phyloP scores from a whole-genome alignment of 2,888 invertebrate species.

The Dilophus febrilis region DNA sequence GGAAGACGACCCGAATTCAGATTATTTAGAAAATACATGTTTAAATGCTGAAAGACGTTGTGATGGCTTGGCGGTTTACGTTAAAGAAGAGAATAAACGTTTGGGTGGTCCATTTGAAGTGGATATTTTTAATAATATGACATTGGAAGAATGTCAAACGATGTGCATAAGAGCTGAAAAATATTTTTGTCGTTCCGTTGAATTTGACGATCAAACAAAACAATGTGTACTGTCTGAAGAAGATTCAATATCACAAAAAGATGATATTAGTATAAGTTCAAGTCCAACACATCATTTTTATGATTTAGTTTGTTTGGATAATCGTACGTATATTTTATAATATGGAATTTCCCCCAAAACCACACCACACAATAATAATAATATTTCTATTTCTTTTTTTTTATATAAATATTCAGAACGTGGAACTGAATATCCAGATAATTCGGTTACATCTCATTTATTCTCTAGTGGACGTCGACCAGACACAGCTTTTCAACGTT shows the following conservation, averaged over 20 bases:
- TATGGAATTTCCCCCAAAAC: too few species aligned
- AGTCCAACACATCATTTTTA: conserved; percentile 77
- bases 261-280: conserved; percentile 69
- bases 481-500: conserved; percentile 70
- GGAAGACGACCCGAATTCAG: conserved; percentile 72
- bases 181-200: conserved; percentile 75
- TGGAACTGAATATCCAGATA: conserved; percentile 77
- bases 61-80: conserved; percentile 71
- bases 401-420: conserved; percentile 43
- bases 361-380: too few species aligned
- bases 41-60: conserved; percentile 73
- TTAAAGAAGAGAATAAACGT: conserved; percentile 77
- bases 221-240: conserved; percentile 83
- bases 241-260: conserved; percentile 76
- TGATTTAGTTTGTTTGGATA: conserved; percentile 75
- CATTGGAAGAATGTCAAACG: conserved; percentile 72
- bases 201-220: conserved; percentile 72
- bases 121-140: conserved; percentile 71
- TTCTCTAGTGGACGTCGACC: conserved; percentile 67
- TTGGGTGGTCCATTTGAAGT: conserved; percentile 78
- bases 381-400: not conserved
- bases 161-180: conserved; percentile 77
- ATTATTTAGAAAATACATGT: conserved; percentile 83
- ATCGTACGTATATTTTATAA: conserved; percentile 44
- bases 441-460: conserved; percentile 67